A percentile compares a stretch with the other conserved stretches of the same genome.
These are phyloP conservation scores for Thumatha senex DNA, from an alignment of 2,888 invertebrate species.

Conservation along the genomic window DNA sequence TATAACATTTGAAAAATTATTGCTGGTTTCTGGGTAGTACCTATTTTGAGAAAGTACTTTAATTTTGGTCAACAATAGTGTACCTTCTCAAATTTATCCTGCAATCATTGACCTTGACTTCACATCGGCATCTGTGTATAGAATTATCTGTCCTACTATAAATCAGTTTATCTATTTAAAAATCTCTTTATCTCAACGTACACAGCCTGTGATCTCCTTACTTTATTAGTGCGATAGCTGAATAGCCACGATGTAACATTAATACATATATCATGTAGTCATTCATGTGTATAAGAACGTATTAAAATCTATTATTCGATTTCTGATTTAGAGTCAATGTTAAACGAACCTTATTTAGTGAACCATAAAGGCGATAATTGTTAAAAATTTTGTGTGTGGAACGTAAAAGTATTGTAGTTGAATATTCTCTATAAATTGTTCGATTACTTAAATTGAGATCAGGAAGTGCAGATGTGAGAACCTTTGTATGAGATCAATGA, in stretches of 20 bases:
- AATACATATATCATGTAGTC: slow-evolving; percentile 24
- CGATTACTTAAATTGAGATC: slow-evolving; percentile 41
- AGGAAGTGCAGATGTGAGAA: slow-evolving; percentile 52
- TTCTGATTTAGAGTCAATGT: slow-evolving; percentile 1
- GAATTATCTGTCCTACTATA: slow-evolving; percentile 38
- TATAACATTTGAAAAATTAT: too few species aligned
- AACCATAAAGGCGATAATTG: slow-evolving; percentile 10
- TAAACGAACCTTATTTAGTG: neutral
- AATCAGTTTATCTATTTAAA: slow-evolving; percentile 44
- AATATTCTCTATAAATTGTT: slow-evolving; percentile 30
- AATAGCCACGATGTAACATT: slow-evolving; percentile 20
- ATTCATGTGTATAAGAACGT: slow-evolving; percentile 1
- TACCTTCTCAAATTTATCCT: neutral
- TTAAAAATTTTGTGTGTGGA: neutral
- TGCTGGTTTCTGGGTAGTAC: neutral
- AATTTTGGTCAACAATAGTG: neutral
- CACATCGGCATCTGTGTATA: slow-evolving; percentile 17
- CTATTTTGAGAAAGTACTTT: neutral
- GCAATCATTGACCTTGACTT: slow-evolving; percentile 19
- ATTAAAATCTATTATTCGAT: slow-evolving; percentile 11
- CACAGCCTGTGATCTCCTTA: slow-evolving; percentile 40
- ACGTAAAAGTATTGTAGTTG: neutral
- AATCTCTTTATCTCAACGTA: slow-evolving; percentile 44
- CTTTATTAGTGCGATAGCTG: slow-evolving; percentile 35
- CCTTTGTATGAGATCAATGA: slow-evolving; percentile 42